Conservation (phyloP, 2,888 invertebrate genomes). For the Tipula unca region DNA sequence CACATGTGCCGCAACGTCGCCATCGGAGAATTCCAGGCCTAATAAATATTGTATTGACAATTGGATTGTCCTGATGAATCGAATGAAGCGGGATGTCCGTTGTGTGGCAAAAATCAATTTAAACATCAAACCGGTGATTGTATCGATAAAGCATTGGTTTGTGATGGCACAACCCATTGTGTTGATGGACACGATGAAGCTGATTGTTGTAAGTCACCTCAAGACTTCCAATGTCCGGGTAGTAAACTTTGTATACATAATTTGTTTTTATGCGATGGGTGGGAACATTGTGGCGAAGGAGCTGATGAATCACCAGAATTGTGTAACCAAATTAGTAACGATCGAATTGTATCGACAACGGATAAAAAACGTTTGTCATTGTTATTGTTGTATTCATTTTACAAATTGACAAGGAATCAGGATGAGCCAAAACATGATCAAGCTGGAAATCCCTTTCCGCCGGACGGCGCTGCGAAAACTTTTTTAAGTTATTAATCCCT, state of each 20-base stretch:
- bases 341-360: constrained; percentile 41
- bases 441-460: too few species aligned
- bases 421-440: constrained; percentile 53
- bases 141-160: constrained; percentile 51
- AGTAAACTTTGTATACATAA: constrained; percentile 64
- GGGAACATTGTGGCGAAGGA: constrained; percentile 70
- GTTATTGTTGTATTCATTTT: constrained; percentile 49
- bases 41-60: constrained; percentile 62
- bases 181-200: constrained; percentile 60
- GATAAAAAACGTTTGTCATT: constrained; percentile 49
- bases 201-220: constrained; percentile 53
- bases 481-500: too few species aligned
- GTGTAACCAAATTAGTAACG: constrained; percentile 46
- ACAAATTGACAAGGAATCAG: constrained; percentile 44
- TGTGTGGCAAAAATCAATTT: constrained; percentile 62
- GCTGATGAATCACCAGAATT: constrained; percentile 64
- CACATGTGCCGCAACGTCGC: constrained; percentile 50
- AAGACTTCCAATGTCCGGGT: constrained; percentile 62
- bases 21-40: constrained; percentile 27
- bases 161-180: constrained; percentile 58
- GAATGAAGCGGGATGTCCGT: constrained; percentile 66
- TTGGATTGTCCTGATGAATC: constrained; percentile 75
- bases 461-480: too few species aligned
- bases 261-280: constrained; percentile 63
- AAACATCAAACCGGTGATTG: constrained; percentile 48